These are phyloP conservation scores for Ypsolopha sequella DNA, from an alignment of 2,888 invertebrate species.

Conservation along the genomic window DNA sequence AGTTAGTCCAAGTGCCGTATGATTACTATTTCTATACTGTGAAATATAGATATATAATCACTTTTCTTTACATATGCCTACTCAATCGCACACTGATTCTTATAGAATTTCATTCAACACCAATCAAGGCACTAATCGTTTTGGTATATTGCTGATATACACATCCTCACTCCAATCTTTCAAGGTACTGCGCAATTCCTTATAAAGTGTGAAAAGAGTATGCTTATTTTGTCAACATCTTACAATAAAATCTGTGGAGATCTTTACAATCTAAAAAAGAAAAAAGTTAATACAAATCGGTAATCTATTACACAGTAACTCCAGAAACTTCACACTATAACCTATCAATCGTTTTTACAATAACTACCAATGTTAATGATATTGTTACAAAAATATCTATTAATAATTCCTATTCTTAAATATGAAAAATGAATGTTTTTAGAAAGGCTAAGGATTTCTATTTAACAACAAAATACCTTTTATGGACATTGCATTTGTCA, in stretches of 20 bases:
- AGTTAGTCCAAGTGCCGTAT: constrained; percentile 59
- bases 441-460: constrained; percentile 62
- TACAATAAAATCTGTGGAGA: constrained; percentile 26
- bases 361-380: constrained; percentile 48
- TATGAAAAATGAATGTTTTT: constrained; percentile 52
- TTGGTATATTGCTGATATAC: constrained; percentile 69
- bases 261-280: constrained; percentile 16
- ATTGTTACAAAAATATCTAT: constrained; percentile 69
- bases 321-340: constrained; percentile 25
- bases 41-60: constrained; percentile 70
- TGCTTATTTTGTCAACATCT: constrained; percentile 36
- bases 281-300: constrained; percentile 4
- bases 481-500: constrained; percentile 36
- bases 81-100: constrained; percentile 42
- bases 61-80: constrained; percentile 34
- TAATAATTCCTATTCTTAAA: constrained; percentile 54
- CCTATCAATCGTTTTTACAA: constrained; percentile 36
- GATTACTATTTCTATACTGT: constrained; percentile 70
- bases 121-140: constrained; percentile 66
- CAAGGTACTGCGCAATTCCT: constrained; percentile 52
- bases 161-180: constrained; percentile 65
- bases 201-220: constrained; percentile 45
- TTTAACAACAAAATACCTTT: constrained; percentile 62
- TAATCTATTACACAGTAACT: constrained; percentile 16
- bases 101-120: constrained; percentile 43